Evolutionary conservation across 2,888 invertebrate genomes (phyloP).

Genomic region (Rhingia rostrata): DNA sequence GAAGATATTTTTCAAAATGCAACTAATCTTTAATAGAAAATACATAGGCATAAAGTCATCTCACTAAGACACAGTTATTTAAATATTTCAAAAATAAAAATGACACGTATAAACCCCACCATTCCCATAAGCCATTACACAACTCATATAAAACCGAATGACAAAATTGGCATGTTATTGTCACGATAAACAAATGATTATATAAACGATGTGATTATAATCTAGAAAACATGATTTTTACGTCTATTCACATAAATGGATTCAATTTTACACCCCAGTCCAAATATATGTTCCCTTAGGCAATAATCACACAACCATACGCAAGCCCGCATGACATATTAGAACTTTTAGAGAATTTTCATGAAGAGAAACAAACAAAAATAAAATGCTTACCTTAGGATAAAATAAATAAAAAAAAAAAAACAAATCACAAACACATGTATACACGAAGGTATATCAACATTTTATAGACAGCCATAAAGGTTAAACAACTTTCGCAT

Average conservation of each 20-base stretch:
- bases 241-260: constrained; percentile 51
- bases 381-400: constrained; percentile 47
- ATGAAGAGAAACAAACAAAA: background rate
- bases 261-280: constrained; percentile 60
- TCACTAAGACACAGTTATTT: too few species aligned
- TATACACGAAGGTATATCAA: constrained; percentile 28
- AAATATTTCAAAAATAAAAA: too few species aligned
- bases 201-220: constrained; percentile 63
- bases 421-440: constrained; percentile 37
- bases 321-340: background rate
- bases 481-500: constrained; percentile 69
- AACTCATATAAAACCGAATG: too few species aligned
- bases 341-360: background rate
- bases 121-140: too few species aligned
- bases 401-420: constrained; percentile 6
- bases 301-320: constrained; percentile 9
- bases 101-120: too few species aligned
- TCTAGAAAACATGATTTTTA: constrained; percentile 56
- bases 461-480: constrained; percentile 63
- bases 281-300: constrained; percentile 27
- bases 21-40: too few species aligned
- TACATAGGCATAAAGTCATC: too few species aligned
- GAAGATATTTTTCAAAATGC: too few species aligned
- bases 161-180: background rate
- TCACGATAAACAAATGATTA: background rate